These are phyloP conservation scores for Micoletzkya japonica DNA, from an alignment of 2,888 invertebrate species.

Conservation along the genomic window DNA sequence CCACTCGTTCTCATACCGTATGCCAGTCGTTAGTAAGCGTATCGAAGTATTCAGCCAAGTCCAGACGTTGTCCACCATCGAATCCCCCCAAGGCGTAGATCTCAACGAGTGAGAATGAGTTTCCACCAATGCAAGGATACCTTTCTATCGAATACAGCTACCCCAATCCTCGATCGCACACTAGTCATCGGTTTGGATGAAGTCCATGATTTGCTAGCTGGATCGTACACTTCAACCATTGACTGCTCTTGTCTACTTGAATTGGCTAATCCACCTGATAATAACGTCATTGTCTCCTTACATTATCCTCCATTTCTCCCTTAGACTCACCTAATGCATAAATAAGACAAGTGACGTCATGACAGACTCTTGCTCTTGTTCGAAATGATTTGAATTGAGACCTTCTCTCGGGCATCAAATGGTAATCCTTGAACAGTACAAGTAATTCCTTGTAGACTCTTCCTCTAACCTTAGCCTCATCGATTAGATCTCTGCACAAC, in stretches of 20 bases:
- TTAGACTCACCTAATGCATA: slow-evolving; percentile 40
- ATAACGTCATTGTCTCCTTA: too few relatives aligned
- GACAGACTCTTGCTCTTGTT: slow-evolving; percentile 77
- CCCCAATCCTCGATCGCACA: slow-evolving; percentile 78
- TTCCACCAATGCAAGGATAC: too few relatives aligned
- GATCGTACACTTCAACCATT: slow-evolving; percentile 24
- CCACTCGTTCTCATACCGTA: slow-evolving; percentile 68
- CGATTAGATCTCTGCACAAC: slow-evolving; percentile 53
- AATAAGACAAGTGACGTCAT: slow-evolving; percentile 68
- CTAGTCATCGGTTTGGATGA: slow-evolving; percentile 77
- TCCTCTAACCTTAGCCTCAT: slow-evolving; percentile 27
- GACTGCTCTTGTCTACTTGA: not conserved
- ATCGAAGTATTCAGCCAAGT: slow-evolving; percentile 83
- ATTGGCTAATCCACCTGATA: slow-evolving; percentile 20
- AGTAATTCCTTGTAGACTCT: not conserved
- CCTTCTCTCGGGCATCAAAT: slow-evolving; percentile 82
- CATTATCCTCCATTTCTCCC: too few relatives aligned
- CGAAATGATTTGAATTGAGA: slow-evolving; percentile 75
- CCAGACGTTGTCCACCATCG: slow-evolving; percentile 80
- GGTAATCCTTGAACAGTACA: slow-evolving; percentile 73
- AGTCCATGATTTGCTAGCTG: slow-evolving; percentile 22
- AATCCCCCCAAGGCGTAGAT: slow-evolving; percentile 79
- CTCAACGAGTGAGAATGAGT: slow-evolving; percentile 66
- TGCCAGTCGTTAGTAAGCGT: slow-evolving; percentile 77
- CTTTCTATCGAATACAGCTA: slow-evolving; percentile 77